Conservation (phyloP, 2,888 invertebrate species). For the Lymantria dispar region DNA sequence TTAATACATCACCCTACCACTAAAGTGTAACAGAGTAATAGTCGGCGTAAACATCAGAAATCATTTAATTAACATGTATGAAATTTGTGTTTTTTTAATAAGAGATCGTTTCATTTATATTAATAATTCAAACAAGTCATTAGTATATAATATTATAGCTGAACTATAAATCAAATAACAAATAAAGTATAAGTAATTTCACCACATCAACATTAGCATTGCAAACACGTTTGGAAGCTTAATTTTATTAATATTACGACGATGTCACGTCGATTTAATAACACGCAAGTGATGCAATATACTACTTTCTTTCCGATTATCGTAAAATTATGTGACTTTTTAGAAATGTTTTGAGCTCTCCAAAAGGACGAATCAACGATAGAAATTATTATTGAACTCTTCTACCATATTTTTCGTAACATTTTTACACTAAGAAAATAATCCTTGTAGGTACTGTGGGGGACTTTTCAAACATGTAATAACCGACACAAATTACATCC, state of each 20-base stretch:
- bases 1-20: no score
- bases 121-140: neutral
- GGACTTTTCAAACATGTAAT: no score
- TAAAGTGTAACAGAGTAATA: no score
- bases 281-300: neutral
- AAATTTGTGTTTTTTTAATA: no score
- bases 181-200: slow-evolving; percentile 7
- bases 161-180: neutral
- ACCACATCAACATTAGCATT: slow-evolving; percentile 21
- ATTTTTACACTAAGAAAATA: no score
- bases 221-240: slow-evolving; percentile 12
- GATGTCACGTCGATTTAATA: neutral
- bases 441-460: no score
- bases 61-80: no score
- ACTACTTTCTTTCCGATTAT: slow-evolving; percentile 3
- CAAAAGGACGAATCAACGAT: neutral
- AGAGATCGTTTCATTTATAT: neutral
- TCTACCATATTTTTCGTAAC: no score
- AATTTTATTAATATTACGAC: neutral
- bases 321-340: slow-evolving; percentile 4
- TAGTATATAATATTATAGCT: neutral
- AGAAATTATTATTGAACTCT: no score
- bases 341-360: neutral
- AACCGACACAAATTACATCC: no score
- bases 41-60: no score